These are phyloP conservation scores for Drosophila bifasciata DNA, from an alignment of 1,140 invertebrate genomes.

Conservation along the genomic window DNA sequence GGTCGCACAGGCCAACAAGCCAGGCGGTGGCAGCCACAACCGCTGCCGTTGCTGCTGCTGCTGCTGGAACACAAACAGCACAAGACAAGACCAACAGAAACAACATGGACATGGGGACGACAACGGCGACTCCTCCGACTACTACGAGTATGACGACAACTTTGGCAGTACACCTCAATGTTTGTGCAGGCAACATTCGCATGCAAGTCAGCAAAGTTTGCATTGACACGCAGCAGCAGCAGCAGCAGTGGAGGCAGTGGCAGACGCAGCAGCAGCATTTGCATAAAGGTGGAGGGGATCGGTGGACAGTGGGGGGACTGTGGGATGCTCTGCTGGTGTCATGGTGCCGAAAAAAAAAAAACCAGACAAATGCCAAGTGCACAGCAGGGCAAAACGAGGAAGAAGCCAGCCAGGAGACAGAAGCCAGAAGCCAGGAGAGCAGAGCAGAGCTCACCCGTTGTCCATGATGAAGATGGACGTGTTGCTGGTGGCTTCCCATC, in stretches of 20 bases:
- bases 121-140: constrained; percentile 40
- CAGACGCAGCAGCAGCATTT: constrained; percentile 55
- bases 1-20: constrained; percentile 75
- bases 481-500: constrained; percentile 75
- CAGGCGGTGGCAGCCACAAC: constrained; percentile 61
- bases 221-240: constrained; percentile 79
- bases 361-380: constrained; percentile 72
- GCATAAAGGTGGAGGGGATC: constrained; percentile 67
- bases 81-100: constrained; percentile 61
- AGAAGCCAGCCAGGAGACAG: constrained; percentile 26
- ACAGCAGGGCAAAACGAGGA: constrained; percentile 57
- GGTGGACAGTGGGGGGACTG: constrained; percentile 6
- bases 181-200: constrained; percentile 82
- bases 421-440: too few relatives aligned
- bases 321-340: constrained; percentile 67
- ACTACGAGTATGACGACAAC: constrained; percentile 66
- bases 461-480: constrained; percentile 79
- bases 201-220: constrained; percentile 83
- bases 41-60: constrained; percentile 46
- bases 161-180: constrained; percentile 79
- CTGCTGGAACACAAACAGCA: constrained; percentile 66
- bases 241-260: constrained; percentile 34
- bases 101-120: constrained; percentile 42
- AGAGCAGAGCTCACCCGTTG: constrained; percentile 23
- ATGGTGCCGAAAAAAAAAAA: constrained; percentile 72